Conservation (phyloP, 2,797 vertebrate species). For the Sebastes cheni region DNA sequence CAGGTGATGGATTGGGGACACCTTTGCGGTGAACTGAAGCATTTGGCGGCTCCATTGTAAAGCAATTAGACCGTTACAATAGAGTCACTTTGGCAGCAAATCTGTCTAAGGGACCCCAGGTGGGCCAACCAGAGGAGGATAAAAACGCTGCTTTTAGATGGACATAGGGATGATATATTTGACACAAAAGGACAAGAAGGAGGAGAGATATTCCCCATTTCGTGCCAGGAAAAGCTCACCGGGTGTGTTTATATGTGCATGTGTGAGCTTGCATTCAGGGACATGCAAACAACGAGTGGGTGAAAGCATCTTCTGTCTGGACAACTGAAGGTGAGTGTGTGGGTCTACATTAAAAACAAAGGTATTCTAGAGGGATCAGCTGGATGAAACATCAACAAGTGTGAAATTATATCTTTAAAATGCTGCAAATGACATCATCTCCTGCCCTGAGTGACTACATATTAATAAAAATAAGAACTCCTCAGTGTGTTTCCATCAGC, state of each 20-base stretch:
- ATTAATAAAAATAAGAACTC: constrained; percentile 14
- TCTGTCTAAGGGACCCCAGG: constrained; percentile 29
- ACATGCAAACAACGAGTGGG: not conserved
- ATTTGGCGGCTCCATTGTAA: constrained; percentile 56
- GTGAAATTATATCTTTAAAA: constrained; percentile 2
- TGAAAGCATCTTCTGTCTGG: not conserved
- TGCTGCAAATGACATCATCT: not conserved
- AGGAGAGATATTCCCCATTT: not conserved
- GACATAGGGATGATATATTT: constrained; percentile 18
- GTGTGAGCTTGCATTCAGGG: not conserved
- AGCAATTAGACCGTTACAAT: constrained; percentile 60
- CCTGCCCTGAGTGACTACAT: not conserved
- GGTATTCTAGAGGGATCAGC: not conserved
- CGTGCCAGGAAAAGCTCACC: not conserved
- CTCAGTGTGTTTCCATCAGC: constrained; percentile 2
- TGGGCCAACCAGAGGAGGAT: constrained; percentile 20
- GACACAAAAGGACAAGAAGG: not conserved
- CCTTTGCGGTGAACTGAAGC: constrained; percentile 61
- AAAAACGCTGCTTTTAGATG: constrained; percentile 30
- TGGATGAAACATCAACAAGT: not conserved
- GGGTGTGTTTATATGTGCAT: not conserved
- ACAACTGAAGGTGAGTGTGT: not conserved
- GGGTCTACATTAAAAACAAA: not conserved
- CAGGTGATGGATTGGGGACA: constrained; percentile 68
- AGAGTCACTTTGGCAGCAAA: constrained; percentile 43